phyloP scores from a whole-genome alignment of 2,113 vertebrate genomes.

The Chionis minor region DNA sequence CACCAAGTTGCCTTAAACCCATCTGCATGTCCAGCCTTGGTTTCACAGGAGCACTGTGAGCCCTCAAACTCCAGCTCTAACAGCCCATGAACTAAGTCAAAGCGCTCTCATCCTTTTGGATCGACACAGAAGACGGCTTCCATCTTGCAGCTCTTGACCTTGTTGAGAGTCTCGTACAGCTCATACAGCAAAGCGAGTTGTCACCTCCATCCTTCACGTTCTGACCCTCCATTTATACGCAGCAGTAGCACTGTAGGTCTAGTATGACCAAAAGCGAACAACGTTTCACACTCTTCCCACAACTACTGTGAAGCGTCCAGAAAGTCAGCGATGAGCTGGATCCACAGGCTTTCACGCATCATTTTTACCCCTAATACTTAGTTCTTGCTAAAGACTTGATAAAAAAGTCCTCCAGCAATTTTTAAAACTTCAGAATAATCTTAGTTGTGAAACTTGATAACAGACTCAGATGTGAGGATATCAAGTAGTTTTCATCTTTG shows the following conservation, averaged over 20 bases:
- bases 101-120: background rate
- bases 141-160: background rate
- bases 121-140: background rate
- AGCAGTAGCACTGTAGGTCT: background rate
- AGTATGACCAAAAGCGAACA: fast-evolving
- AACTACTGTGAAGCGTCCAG: fast-evolving
- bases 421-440: background rate
- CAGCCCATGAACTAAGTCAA: background rate
- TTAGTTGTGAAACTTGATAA: background rate
- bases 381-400: background rate
- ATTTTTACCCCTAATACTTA: background rate
- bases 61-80: background rate
- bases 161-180: background rate
- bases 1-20: background rate
- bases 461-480: background rate
- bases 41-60: background rate
- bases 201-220: background rate
- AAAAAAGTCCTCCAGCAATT: fast-evolving
- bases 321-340: background rate
- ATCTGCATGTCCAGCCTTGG: background rate
- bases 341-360: background rate
- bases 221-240: background rate
- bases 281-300: background rate
- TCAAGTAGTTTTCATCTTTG: fast-evolving
- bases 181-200: background rate